phyloP scores from a whole-genome alignment of 2,797 vertebrate genomes.

The Lagocephalus sceleratus region DNA sequence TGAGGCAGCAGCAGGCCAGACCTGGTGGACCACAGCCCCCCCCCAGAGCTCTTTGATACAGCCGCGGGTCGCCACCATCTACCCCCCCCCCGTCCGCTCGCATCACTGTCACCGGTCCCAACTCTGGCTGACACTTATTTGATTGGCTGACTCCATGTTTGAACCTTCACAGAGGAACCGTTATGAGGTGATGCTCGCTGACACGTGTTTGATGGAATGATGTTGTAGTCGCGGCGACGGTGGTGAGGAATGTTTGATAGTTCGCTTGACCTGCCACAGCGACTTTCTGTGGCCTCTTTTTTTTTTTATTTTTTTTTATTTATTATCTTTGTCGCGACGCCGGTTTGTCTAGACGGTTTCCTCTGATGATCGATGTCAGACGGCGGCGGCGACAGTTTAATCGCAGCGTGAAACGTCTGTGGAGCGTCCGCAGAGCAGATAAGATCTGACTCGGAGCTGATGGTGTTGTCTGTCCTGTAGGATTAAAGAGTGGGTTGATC shows the following conservation, averaged over 20 bases:
- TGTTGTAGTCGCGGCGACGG: constrained; percentile 36
- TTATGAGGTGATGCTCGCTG: constrained; percentile 44
- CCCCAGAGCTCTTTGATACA: constrained; percentile 52
- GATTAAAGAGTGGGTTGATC: constrained; percentile 96
- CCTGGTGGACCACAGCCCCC: constrained; percentile 15
- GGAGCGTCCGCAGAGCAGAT: constrained; percentile 20
- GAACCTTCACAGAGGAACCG: constrained; percentile 45
- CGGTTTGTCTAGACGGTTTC: constrained; percentile 1
- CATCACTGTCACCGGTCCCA: constrained; percentile 39
- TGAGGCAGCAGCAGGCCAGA: constrained; percentile 38
- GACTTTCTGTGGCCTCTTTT: constrained; percentile 42
- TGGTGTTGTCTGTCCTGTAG: constrained; percentile 58
- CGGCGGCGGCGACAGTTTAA: constrained; percentile 48
- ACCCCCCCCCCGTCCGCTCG: constrained; percentile 34
- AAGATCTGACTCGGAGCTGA: constrained; percentile 15
- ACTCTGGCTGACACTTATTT: constrained; percentile 30
- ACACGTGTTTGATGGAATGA: constrained; percentile 36
- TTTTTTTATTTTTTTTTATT: neutral
- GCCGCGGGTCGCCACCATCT: constrained; percentile 28
- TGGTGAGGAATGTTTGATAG: constrained; percentile 41
- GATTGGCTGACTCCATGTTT: constrained; percentile 51
- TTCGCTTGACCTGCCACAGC: constrained; percentile 21
- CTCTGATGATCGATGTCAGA: constrained; percentile 14
- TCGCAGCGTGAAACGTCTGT: constrained; percentile 35
- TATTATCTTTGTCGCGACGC: neutral